These are phyloP conservation scores for Trichechus manatus DNA, from an alignment of 2,113 vertebrate genomes.

Conservation along the genomic window DNA sequence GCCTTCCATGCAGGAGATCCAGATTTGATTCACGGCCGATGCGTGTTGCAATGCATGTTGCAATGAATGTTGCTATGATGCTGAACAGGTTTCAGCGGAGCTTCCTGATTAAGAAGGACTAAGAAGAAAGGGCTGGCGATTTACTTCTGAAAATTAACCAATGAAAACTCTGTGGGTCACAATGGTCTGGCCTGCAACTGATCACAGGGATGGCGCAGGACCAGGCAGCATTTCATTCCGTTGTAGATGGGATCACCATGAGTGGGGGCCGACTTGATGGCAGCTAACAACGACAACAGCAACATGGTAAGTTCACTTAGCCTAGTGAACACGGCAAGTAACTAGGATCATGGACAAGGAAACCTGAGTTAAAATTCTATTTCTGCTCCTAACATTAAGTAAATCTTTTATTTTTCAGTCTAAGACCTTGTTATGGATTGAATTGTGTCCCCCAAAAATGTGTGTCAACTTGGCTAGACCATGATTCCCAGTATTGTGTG, in stretches of 20 bases:
- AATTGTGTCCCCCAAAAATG: too few species aligned
- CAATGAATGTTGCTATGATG: not conserved
- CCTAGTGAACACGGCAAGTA: not conserved
- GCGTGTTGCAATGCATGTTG: not conserved
- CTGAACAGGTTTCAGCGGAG: not conserved
- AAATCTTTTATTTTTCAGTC: not conserved
- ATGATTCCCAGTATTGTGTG: too few species aligned
- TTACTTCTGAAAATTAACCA: not conserved
- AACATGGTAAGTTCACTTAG: not conserved
- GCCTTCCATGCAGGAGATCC: not conserved
- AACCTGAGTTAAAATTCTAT: not conserved
- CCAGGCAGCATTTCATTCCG: not conserved
- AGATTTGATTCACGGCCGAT: not conserved
- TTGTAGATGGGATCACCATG: not conserved
- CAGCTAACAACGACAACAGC: not conserved
- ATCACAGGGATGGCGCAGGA: not conserved
- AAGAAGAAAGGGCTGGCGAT: not conserved
- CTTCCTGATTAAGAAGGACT: not conserved
- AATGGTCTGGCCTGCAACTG: not conserved
- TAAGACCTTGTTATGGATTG: not conserved
- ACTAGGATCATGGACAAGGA: not conserved
- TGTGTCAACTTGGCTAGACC: too few species aligned
- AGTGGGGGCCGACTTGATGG: not conserved
- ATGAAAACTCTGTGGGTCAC: not conserved
- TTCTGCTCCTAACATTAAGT: not conserved